These are phyloP conservation scores for Aratinga solstitialis DNA, from an alignment of 2,797 vertebrate genomes.

Conservation along the genomic window DNA sequence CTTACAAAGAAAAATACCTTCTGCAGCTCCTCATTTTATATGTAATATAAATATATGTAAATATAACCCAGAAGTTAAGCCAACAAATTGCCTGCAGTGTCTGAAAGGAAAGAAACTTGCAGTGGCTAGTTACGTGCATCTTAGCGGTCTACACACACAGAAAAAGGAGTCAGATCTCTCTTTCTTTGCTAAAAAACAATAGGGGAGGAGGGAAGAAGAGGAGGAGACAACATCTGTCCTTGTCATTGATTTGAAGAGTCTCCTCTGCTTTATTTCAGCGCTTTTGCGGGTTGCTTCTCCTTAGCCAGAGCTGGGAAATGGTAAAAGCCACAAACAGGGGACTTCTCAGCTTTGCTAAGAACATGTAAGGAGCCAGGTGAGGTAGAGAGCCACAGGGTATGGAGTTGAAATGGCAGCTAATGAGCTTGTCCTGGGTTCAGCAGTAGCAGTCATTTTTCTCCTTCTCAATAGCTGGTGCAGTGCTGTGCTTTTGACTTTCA, in stretches of 20 bases:
- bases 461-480: too few relatives aligned
- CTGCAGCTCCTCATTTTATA: neutral
- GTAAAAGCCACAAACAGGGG: neutral
- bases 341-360: neutral
- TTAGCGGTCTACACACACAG: too few relatives aligned
- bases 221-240: neutral
- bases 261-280: neutral
- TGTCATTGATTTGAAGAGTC: neutral
- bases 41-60: neutral
- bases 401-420: neutral
- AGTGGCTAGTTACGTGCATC: neutral
- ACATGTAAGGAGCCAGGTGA: neutral
- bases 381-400: neutral
- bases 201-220: fast-evolving
- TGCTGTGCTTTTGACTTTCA: too few relatives aligned
- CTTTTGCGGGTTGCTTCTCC: neutral
- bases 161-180: neutral
- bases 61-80: neutral
- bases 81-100: neutral
- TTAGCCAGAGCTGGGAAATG: neutral
- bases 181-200: neutral
- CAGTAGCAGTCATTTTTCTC: too few relatives aligned
- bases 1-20: neutral
- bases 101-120: neutral
- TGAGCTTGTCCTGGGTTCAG: neutral